Conservation (phyloP, 2,113 vertebrate species). For the Tilapia sparmanii region DNA sequence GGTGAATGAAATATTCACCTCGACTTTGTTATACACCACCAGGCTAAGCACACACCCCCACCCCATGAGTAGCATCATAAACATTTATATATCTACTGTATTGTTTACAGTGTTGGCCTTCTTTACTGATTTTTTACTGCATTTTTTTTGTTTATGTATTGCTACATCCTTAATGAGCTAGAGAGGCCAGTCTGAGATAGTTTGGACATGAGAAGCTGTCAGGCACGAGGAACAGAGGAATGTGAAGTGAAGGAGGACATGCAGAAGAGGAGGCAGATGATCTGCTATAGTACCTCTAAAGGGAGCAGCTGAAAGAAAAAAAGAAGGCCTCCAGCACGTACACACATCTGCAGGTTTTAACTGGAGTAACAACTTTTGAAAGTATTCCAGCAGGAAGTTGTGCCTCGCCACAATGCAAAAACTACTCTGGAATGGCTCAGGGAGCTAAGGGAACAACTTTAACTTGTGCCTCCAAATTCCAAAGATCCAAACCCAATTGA, state of each 20-base stretch:
- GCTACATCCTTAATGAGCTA: background rate
- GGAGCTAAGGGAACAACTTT: background rate
- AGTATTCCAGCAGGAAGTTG: background rate
- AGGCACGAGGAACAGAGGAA: background rate
- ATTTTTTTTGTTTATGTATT: background rate
- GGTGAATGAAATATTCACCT: background rate
- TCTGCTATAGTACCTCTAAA: background rate
- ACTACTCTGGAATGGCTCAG: background rate
- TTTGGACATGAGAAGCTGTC: background rate
- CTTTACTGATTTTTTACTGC: background rate
- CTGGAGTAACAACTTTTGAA: background rate
- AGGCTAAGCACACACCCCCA: background rate
- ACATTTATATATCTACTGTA: background rate
- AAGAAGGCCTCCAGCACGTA: background rate
- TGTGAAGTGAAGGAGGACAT: background rate
- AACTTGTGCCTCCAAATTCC: background rate
- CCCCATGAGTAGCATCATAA: background rate
- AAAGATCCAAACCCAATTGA: background rate
- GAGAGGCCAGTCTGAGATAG: background rate
- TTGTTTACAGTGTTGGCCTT: background rate
- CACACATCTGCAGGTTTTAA: background rate
- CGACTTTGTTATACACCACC: background rate
- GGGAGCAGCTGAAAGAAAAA: background rate
- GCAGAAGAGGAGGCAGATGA: background rate
- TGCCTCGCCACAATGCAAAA: background rate